phyloP scores from a whole-genome alignment of 1,140 invertebrate species.

The Meloidogyne floridensis region DNA sequence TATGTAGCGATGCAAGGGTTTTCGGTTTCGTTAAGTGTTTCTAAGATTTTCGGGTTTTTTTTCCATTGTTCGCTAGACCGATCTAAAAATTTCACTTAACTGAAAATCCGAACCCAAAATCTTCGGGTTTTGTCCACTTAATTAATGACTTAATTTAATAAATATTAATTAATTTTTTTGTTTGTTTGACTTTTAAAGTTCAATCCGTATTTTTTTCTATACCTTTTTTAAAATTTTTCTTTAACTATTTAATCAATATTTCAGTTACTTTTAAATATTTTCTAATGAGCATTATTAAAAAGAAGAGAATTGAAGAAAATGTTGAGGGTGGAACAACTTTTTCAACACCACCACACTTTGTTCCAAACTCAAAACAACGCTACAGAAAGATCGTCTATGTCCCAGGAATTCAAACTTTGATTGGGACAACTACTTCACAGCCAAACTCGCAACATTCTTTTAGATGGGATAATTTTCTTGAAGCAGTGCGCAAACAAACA shows the following conservation, averaged over 20 bases:
- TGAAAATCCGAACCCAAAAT: no score
- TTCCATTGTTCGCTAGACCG: no score
- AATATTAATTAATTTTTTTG: no score
- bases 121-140: no score
- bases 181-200: no score
- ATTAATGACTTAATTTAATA: no score
- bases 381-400: not conserved
- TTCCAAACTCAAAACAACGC: not conserved
- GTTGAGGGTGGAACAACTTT: not conserved
- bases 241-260: not conserved
- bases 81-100: no score
- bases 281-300: not conserved
- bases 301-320: not conserved
- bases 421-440: not conserved
- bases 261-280: not conserved
- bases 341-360: not conserved
- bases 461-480: conserved; percentile 19
- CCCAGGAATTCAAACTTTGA: not conserved
- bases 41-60: no score
- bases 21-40: no score
- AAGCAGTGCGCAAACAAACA: conserved; percentile 5
- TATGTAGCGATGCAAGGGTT: no score
- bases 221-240: not conserved
- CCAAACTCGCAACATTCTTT: not conserved
- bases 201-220: no score